These are phyloP conservation scores for Anoncus sp. DNA, from an alignment of 2,888 invertebrate species.

Conservation along the genomic window DNA sequence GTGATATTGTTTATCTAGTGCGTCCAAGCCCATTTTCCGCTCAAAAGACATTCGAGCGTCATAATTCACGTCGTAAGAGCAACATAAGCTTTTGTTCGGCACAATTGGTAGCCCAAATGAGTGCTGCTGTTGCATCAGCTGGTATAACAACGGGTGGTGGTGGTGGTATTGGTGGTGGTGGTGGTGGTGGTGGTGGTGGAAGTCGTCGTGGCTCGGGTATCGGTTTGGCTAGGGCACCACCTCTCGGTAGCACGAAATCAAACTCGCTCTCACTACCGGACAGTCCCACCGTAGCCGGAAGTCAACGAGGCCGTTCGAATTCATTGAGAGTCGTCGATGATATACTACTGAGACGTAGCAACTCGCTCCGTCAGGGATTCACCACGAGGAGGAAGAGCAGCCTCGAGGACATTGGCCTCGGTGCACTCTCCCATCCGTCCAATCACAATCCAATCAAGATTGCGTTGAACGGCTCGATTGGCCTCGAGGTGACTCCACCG, in stretches of 20 bases:
- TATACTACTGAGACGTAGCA: constrained; percentile 92
- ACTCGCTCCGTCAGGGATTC: constrained; percentile 93
- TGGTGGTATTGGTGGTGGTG: background rate
- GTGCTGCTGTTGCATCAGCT: constrained; percentile 83
- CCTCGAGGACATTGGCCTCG: constrained; percentile 92
- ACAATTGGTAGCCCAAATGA: constrained; percentile 88
- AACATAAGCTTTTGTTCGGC: constrained; percentile 96
- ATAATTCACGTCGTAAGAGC: constrained; percentile 95
- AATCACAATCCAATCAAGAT: constrained; percentile 93
- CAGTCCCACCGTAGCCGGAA: constrained; percentile 92
- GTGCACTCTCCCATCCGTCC: constrained; percentile 87
- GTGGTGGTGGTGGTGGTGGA: constrained; percentile 82
- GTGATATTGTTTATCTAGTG: constrained; percentile 98
- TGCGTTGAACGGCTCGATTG: constrained; percentile 93
- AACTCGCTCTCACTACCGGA: constrained; percentile 95
- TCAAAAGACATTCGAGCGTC: constrained; percentile 96
- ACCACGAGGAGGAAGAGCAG: constrained; percentile 92
- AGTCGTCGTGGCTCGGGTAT: constrained; percentile 90
- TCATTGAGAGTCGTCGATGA: constrained; percentile 95
- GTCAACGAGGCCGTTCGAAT: constrained; percentile 92
- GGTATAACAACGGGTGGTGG: constrained; percentile 81
- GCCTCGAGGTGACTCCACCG: constrained; percentile 88
- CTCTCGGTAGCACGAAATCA: constrained; percentile 92
- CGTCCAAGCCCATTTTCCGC: constrained; percentile 98
- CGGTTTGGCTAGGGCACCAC: constrained; percentile 89